Evolutionary conservation across 92 coral and sea anemone species (phyloP).

Genomic region (Zoanthus sansibaricus): DNA sequence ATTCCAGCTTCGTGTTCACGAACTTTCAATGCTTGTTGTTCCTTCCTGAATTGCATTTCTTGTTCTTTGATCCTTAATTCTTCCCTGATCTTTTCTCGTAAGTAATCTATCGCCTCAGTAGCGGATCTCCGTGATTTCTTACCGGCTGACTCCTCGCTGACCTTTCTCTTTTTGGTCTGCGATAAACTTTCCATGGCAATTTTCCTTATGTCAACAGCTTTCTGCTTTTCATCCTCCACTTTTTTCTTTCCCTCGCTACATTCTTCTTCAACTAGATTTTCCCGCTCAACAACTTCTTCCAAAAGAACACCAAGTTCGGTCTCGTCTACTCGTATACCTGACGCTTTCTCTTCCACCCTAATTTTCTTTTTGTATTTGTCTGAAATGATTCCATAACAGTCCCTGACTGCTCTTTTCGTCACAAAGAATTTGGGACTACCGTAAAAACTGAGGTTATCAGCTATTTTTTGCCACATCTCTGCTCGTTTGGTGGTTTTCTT

Average conservation of each 20-base stretch:
- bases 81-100: conserved; percentile 23
- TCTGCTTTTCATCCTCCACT: conserved; percentile 18
- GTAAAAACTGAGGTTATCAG: too few relatives aligned
- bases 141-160: background rate
- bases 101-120: background rate
- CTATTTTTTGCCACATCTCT: background rate
- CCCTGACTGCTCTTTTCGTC: too few relatives aligned
- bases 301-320: conserved; percentile 24
- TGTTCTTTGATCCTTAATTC: conserved; percentile 10
- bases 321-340: conserved; percentile 15
- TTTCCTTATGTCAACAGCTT: conserved; percentile 31
- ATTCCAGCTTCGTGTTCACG: background rate
- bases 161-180: background rate
- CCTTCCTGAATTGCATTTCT: background rate
- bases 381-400: too few relatives aligned
- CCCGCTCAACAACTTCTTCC: conserved; percentile 36
- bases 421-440: too few relatives aligned
- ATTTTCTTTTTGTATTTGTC: conserved; percentile 1
- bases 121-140: conserved; percentile 27
- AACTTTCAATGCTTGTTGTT: background rate
- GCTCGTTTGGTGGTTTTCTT: too few relatives aligned
- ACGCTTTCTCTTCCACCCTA: conserved; percentile 10
- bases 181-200: conserved; percentile 31
- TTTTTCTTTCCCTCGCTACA: conserved; percentile 15
- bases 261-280: conserved; percentile 38